Evolutionary conservation across 2,888 invertebrate species (phyloP).

Genomic region (Andricus quercusramuli): DNA sequence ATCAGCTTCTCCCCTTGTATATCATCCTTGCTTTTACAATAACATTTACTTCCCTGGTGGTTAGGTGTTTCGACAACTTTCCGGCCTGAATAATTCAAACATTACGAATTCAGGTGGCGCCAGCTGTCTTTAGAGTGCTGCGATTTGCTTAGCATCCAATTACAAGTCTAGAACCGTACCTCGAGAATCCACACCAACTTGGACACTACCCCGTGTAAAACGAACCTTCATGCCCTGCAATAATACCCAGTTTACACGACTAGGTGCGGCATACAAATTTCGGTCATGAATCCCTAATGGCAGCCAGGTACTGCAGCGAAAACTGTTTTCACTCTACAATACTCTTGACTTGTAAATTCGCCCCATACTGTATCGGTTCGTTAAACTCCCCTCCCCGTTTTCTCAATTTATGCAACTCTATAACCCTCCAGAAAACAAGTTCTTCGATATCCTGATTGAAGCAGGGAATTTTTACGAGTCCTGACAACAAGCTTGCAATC

Average conservation of each 20-base stretch:
- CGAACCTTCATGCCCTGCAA: constrained; percentile 7
- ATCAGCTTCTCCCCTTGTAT: no score
- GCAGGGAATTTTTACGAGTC: not conserved
- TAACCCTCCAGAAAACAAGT: not conserved
- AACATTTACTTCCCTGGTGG: not conserved
- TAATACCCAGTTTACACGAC: constrained; percentile 41
- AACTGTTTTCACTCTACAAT: constrained; percentile 22
- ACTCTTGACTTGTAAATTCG: constrained; percentile 32
- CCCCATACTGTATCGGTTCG: constrained; percentile 23
- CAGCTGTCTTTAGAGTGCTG: constrained; percentile 20
- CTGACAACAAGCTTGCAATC: constrained; percentile 1
- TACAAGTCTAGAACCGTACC: constrained; percentile 28
- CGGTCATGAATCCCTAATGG: constrained; percentile 34
- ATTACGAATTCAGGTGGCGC: constrained; percentile 16
- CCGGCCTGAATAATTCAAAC: constrained; percentile 14
- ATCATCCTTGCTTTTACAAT: no score
- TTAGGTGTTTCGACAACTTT: not conserved
- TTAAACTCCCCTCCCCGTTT: constrained; percentile 5
- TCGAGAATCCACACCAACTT: constrained; percentile 28
- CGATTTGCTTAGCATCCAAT: constrained; percentile 34
- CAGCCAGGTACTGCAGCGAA: constrained; percentile 21
- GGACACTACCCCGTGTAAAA: constrained; percentile 9
- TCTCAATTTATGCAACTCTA: constrained; percentile 10
- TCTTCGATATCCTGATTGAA: not conserved
- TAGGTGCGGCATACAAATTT: constrained; percentile 37